phyloP scores from a whole-genome alignment of 1,140 invertebrate species.

The Gryon sp. region DNA sequence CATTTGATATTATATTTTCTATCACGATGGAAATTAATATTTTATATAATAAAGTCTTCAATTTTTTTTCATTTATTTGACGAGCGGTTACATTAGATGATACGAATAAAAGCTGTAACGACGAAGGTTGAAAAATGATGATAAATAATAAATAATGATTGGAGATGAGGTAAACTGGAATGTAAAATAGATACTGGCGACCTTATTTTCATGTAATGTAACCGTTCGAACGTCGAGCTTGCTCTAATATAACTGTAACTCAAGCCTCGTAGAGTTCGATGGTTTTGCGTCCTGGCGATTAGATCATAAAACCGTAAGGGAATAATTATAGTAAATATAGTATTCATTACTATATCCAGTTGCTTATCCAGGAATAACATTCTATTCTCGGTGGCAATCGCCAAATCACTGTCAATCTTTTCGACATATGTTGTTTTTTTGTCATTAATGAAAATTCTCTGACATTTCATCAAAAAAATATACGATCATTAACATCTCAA shows the following conservation, averaged over 20 bases:
- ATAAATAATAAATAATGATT: conserved; percentile 16
- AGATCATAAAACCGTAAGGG: conserved; percentile 59
- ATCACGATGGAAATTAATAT: too few species aligned
- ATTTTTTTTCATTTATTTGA: too few species aligned
- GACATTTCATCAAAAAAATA: too few species aligned
- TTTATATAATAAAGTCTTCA: too few species aligned
- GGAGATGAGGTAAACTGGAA: conserved; percentile 28
- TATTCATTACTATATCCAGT: conserved; percentile 58
- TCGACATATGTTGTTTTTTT: conserved; percentile 9
- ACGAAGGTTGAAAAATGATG: not conserved
- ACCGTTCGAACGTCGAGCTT: conserved; percentile 68
- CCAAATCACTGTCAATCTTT: conserved; percentile 12
- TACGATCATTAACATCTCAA: too few species aligned
- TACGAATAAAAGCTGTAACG: too few species aligned
- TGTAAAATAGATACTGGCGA: conserved; percentile 55
- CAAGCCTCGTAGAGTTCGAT: conserved; percentile 63
- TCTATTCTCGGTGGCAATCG: conserved; percentile 3
- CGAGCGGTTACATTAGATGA: too few species aligned
- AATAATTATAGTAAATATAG: conserved; percentile 60
- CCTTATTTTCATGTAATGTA: conserved; percentile 63
- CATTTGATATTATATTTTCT: too few species aligned
- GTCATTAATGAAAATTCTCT: too few species aligned
- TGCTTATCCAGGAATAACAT: conserved; percentile 54
- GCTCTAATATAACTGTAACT: conserved; percentile 74
- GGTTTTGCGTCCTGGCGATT: conserved; percentile 58